Base-by-base conservation (phyloP, 2,113 vertebrate genomes). In the Leptocoma aspasia region DNA sequence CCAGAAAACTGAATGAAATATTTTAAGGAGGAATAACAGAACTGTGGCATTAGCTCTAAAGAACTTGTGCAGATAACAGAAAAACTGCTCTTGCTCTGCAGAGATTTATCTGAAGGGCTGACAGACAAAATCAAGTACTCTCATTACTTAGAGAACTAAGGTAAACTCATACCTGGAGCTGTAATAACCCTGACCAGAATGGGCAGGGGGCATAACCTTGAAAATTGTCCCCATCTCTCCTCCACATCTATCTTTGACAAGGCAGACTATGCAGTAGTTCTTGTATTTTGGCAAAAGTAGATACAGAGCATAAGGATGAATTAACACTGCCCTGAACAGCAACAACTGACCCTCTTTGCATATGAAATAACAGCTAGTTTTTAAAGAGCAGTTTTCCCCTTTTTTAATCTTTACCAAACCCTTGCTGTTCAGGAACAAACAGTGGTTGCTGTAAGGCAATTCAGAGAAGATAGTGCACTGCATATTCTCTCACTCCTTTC, bases 1-100 rank as follows among this genome's bases (percentile, higher is more conserved):
- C 98, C 96, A 99, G 97, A 91, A 99, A 99, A 88, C 99, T 99
- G 87, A 71, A 90, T 16, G 6, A 85, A 93, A 15, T 47, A 63
- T 91, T 85, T 98, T 98, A 98, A 98, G 98, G 97, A 95, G 26
- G 75, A 98, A 93, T 85, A 52, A 82, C 33, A 89, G 26, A 86
- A 59, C 64, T 30, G 37, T 15, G 61, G 27, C 27, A 71, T 8
- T 11, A 77, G 33, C 49, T 75, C 39, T 53, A 66, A 90, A 88
- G n/a, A 87, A 77, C 30, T 33, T 59, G 19, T 42, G 50, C 35
- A 47, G 19, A 1, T 21, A 72, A 69, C 35, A 90, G 82, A 50
- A 82, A 72, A 84, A 35, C 30, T 49, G 35, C 3, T 69, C 21
- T 72, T 59, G 35, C 59, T 54, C 28, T 21, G 45, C 53, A 73